These are phyloP conservation scores for Gallinago media DNA, from an alignment of 2,113 vertebrate genomes.

Conservation along the genomic window DNA sequence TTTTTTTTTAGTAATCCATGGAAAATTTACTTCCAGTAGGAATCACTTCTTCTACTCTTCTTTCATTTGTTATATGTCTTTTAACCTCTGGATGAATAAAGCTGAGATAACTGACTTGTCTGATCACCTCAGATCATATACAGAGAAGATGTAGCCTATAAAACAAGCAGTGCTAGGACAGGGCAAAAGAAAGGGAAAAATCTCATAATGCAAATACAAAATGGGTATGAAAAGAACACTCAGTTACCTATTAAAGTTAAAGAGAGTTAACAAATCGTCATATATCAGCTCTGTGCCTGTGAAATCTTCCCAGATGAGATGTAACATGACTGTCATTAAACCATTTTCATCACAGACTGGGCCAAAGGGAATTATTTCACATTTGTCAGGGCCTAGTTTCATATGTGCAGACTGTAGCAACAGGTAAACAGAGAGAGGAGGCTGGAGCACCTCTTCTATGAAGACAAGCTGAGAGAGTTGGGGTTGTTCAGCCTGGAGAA, in stretches of 20 bases:
- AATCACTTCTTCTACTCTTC: background rate
- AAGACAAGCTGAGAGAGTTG: too few relatives aligned
- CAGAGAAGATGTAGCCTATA: background rate
- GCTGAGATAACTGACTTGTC: background rate
- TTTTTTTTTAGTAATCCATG: background rate
- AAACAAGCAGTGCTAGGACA: background rate
- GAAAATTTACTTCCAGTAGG: background rate
- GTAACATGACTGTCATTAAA: background rate
- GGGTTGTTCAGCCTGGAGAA: too few relatives aligned
- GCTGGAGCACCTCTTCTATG: too few relatives aligned
- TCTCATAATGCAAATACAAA: background rate
- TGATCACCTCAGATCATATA: background rate
- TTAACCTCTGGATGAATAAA: background rate
- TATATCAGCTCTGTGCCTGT: background rate
- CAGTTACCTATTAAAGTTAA: background rate
- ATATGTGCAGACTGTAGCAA: fast-evolving
- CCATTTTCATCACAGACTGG: background rate
- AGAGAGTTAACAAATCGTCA: background rate
- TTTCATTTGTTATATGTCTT: background rate
- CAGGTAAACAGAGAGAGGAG: background rate
- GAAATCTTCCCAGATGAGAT: background rate
- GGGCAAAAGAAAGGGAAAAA: background rate
- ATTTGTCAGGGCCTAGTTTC: fast-evolving
- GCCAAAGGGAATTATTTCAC: background rate
- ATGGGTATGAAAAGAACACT: background rate